Evolutionary conservation across 2,888 invertebrate genomes (phyloP), one percentile per base, ranked within the genome.

Genomic region (Calameuta idolon): DNA sequence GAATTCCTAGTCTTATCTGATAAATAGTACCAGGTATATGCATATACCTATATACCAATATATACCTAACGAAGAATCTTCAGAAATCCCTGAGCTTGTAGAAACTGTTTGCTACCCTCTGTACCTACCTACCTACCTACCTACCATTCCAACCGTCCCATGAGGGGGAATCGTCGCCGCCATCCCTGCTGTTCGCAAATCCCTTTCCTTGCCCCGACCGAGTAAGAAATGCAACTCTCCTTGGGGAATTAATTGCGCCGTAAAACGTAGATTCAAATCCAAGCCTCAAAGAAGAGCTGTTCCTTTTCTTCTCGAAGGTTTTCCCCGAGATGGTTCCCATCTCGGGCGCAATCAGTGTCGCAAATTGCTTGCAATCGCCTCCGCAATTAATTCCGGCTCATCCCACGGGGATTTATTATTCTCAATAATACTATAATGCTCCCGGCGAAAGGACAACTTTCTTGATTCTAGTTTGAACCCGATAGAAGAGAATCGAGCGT

Each of bases 311-410:
- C 79, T 85, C 82, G 86, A 87, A 83, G 85, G 84, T 87, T 86
- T 84, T 87, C 40, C 86, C 86, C 83, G 86, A 87, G 87, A 87
- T 86, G 86, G 83, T 87, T 86, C 86, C 85, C 85, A 84, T 84
- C 85, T 84, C 82, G 80, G 83, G 84, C 87, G 87, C 89, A 89
- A 89, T 89, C 89, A 89, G 87, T 86, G 87, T 88, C 87, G 88
- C 87, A 89, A 89, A 89, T 89, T 89, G 89, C 89, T 89, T 86
- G 88, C 89, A 89, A 89, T 89, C 88, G 89, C 83, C 85, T 86
- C 83, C 82, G 87, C 87, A 88, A 89, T 89, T 89, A 89, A 89
- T 89, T 89, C 86, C 85, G 81, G 85, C 87, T 89, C 89, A 89
- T 89, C 88, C 87, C 76, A 77, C 77, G 73, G 79, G 80, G 80